Evolutionary conservation across 2,113 vertebrate genomes (phyloP).

Genomic region (Tapirus terrestris): DNA sequence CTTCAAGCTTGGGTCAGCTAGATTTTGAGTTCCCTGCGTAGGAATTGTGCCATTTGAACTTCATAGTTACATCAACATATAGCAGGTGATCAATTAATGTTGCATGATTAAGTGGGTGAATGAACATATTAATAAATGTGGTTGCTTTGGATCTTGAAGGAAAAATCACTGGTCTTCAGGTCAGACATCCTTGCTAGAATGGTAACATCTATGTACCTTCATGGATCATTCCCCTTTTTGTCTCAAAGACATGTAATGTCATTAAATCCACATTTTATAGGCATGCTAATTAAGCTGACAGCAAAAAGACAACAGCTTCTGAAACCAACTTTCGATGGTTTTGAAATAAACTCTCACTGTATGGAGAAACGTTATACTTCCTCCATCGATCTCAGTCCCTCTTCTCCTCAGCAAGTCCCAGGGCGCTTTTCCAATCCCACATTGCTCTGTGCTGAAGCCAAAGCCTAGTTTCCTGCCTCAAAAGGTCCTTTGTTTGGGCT

Average conservation of each 20-base stretch:
- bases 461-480: slow-evolving; percentile 85
- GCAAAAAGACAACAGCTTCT: slow-evolving; percentile 60
- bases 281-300: background rate
- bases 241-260: background rate
- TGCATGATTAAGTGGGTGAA: background rate
- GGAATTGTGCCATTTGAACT: background rate
- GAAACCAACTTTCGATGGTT: slow-evolving; percentile 74
- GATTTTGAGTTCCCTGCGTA: background rate
- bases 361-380: slow-evolving; percentile 82
- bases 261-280: background rate
- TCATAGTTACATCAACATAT: background rate
- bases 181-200: background rate
- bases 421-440: slow-evolving; percentile 84
- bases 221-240: slow-evolving; percentile 36
- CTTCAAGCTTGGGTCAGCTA: background rate
- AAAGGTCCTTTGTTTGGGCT: slow-evolving; percentile 90
- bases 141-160: background rate
- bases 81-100: background rate
- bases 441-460: slow-evolving; percentile 86
- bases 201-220: background rate
- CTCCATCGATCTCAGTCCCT: slow-evolving; percentile 80
- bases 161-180: background rate
- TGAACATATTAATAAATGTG: background rate
- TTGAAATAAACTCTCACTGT: slow-evolving; percentile 81
- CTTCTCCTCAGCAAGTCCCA: slow-evolving; percentile 81